Evolutionary conservation across 2,113 vertebrate species (phyloP), one percentile per base, ranked within the genome.

Genomic region (Aspidoscelis tigris): DNA sequence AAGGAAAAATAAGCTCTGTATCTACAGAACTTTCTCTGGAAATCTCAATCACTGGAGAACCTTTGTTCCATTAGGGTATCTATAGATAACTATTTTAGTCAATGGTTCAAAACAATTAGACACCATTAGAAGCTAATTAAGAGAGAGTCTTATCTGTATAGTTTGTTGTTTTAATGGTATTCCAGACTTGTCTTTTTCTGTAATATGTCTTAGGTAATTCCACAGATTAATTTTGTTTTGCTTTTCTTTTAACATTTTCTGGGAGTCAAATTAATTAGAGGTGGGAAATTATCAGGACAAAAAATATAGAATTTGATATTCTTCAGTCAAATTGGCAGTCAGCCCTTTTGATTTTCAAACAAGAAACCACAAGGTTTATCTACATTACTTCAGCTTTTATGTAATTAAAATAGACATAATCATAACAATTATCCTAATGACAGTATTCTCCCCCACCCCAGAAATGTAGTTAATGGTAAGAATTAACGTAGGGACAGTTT

Each of bases 371-470:
- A 82, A 87, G 87, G 80, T 64, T 82, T 41, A 20, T 82, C 81
- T 87, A 87, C 90, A 80, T 18, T 70, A 88, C 20, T 88, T 86
- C 79, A 90, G 20, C 24, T 93, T 55, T 20, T 70, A 61, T 88
- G 86, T 85, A 93, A 93, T 91, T 93, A 92, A 88, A 90, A 90
- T 71, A 24, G 87, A 84, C 82, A 77, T 14, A 50, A 50, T 88
- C 76, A 65, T 87, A 88, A 84, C n/a, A 24, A 91, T 91, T 93
- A 88, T 87, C 91, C 73, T 88, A 82, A 80, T 88, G 39, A 91
- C 89, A 86, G 78, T 81, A 86, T 87, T 93, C 86, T 90, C 12
- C 8, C 5, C 33, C 33, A 33, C 33, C 20, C 55, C 41, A 12
- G 61, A 92, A 91, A 44, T 85, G 33, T 77, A 76, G 33, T 84